These are phyloP conservation scores for Setophaga coronata DNA, from an alignment of 2,113 vertebrate species.

Conservation along the genomic window DNA sequence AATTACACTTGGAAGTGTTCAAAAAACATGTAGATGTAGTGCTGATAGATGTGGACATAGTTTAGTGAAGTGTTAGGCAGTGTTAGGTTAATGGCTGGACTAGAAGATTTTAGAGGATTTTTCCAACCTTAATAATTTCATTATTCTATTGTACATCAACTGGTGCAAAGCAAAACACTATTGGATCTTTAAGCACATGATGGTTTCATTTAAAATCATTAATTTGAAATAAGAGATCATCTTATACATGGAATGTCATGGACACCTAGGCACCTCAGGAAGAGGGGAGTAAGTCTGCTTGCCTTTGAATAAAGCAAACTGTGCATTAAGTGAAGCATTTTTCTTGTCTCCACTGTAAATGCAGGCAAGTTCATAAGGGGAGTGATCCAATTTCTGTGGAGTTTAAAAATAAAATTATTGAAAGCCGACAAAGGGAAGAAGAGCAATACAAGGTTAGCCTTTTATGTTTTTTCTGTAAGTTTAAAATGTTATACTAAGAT, in stretches of 20 bases:
- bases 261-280: neutral
- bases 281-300: neutral
- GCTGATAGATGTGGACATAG: neutral
- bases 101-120: neutral
- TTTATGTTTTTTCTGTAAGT: neutral
- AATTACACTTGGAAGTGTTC: neutral
- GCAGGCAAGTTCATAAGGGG: slow-evolving; percentile 84
- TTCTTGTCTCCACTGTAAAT: slow-evolving; percentile 13
- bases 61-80: neutral
- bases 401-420: slow-evolving; percentile 70
- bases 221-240: neutral
- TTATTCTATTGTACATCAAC: neutral
- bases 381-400: slow-evolving; percentile 74
- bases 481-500: neutral
- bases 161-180: neutral
- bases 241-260: neutral
- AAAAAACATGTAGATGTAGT: neutral
- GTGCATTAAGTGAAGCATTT: neutral
- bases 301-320: neutral
- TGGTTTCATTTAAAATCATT: neutral
- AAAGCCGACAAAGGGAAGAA: slow-evolving; percentile 70
- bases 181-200: neutral
- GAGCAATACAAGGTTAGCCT: slow-evolving; percentile 79
- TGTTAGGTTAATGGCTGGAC: neutral
- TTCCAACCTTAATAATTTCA: neutral